Evolutionary conservation across 2,888 invertebrate species (phyloP).

Genomic region (Thereva unica): DNA sequence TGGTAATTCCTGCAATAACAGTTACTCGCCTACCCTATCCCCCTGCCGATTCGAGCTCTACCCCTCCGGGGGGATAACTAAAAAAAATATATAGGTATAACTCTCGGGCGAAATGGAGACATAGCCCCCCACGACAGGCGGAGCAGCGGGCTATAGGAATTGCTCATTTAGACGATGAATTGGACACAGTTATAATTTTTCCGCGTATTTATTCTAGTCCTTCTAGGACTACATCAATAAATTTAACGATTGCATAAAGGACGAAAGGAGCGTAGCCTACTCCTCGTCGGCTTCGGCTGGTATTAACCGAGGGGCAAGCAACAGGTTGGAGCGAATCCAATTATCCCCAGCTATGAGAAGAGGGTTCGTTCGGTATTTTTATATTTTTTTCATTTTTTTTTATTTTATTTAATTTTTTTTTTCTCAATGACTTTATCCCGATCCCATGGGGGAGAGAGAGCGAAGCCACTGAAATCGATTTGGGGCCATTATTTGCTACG

Average conservation of each 20-base stretch:
- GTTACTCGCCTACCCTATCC: constrained; percentile 12
- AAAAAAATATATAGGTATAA: no score
- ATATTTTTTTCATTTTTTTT: no score
- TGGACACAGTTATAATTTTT: constrained; percentile 14
- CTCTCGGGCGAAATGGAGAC: background rate
- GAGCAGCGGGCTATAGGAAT: constrained; percentile 19
- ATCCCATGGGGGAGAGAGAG: background rate
- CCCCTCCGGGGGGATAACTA: no score
- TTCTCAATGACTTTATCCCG: no score
- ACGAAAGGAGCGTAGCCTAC: background rate
- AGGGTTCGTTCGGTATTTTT: constrained; percentile 18
- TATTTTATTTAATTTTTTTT: no score
- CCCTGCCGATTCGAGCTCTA: no score
- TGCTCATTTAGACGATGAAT: constrained; percentile 34
- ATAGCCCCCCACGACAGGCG: constrained; percentile 5
- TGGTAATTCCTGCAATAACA: constrained; percentile 17
- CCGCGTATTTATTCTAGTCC: background rate
- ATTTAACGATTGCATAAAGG: constrained; percentile 22
- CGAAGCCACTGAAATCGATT: constrained; percentile 33
- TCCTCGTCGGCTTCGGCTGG: background rate
- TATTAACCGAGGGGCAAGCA: background rate
- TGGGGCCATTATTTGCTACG: constrained; percentile 32
- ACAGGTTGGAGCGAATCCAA: constrained; percentile 34
- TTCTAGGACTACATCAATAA: background rate
- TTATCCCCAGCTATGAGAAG: constrained; percentile 16